phyloP scores from a whole-genome alignment of 2,888 invertebrate species.

The Ormyrus pomaceus region DNA sequence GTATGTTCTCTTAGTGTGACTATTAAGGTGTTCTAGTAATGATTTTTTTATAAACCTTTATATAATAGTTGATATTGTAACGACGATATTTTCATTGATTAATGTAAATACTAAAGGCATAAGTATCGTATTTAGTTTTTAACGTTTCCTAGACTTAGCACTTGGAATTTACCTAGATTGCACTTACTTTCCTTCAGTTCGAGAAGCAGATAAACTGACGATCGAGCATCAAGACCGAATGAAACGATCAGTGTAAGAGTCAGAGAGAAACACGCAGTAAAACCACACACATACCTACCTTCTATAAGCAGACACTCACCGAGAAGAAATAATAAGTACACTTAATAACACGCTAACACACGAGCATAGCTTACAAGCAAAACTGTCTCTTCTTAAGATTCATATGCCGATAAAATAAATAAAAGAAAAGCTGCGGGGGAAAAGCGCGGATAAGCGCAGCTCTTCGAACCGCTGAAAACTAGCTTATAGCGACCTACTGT shows the following conservation, averaged over 20 bases:
- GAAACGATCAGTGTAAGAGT: background rate
- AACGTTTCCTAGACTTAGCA: conserved; percentile 19
- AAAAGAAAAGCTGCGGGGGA: background rate
- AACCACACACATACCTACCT: conserved; percentile 9
- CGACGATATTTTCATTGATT: conserved; percentile 29
- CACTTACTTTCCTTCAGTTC: conserved; percentile 22
- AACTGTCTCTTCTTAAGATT: conserved; percentile 34
- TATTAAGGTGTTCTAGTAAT: conserved; percentile 29
- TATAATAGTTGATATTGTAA: conserved; percentile 28
- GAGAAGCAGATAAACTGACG: conserved; percentile 1
- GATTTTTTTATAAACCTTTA: conserved; percentile 43
- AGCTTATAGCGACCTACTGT: conserved; percentile 67
- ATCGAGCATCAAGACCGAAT: background rate
- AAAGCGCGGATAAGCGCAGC: background rate
- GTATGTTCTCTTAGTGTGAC: conserved; percentile 31
- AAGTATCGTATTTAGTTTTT: conserved; percentile 23
- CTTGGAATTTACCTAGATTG: conserved; percentile 5
- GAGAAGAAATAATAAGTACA: conserved; percentile 15
- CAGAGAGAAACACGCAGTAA: conserved; percentile 18
- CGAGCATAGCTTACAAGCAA: conserved; percentile 32
- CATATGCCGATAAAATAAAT: conserved; percentile 14
- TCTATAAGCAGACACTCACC: conserved; percentile 24
- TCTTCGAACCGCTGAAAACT: conserved; percentile 62
- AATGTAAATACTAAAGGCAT: conserved; percentile 44
- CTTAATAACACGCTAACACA: conserved; percentile 23